Conservation (phyloP, 2,888 invertebrate genomes). For the Tetheella fluctuosa region DNA sequence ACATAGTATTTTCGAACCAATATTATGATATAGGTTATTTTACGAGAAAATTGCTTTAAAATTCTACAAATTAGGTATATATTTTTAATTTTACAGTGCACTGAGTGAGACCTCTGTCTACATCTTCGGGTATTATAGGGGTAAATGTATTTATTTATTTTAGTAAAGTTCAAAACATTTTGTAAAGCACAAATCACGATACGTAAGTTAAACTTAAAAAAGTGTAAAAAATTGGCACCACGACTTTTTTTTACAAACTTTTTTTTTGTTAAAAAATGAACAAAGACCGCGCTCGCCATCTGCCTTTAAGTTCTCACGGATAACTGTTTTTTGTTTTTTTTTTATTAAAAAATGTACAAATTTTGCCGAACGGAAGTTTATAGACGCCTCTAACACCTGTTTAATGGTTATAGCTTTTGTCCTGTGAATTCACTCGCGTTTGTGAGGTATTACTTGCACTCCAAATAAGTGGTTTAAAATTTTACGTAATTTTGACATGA, state of each 20-base stretch:
- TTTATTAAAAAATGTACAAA: conserved; percentile 14
- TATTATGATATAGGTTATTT: too few relatives aligned
- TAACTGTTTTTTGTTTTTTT: conserved; percentile 15
- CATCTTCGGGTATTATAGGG: too few relatives aligned
- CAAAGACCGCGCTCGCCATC: conserved; percentile 21
- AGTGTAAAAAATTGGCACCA: conserved; percentile 10
- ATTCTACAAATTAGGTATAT: too few relatives aligned
- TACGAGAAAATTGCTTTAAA: too few relatives aligned
- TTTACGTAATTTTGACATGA: too few relatives aligned
- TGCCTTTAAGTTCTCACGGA: conserved; percentile 30
- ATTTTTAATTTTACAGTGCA: too few relatives aligned
- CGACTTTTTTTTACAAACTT: conserved; percentile 9
- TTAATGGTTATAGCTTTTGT: background rate
- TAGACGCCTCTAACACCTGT: conserved; percentile 6
- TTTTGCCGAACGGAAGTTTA: conserved; percentile 13
- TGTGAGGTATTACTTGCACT: too few relatives aligned
- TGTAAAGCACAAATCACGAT: background rate
- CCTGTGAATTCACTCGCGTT: background rate
- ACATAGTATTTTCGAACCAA: too few relatives aligned
- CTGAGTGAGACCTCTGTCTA: too few relatives aligned
- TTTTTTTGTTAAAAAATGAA: conserved; percentile 9
- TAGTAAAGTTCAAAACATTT: background rate
- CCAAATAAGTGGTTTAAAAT: background rate
- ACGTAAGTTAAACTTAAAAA: conserved; percentile 16
- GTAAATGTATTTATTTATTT: background rate